phyloP scores from a whole-genome alignment of 1,140 invertebrate species.

The Lineus longissimus region DNA sequence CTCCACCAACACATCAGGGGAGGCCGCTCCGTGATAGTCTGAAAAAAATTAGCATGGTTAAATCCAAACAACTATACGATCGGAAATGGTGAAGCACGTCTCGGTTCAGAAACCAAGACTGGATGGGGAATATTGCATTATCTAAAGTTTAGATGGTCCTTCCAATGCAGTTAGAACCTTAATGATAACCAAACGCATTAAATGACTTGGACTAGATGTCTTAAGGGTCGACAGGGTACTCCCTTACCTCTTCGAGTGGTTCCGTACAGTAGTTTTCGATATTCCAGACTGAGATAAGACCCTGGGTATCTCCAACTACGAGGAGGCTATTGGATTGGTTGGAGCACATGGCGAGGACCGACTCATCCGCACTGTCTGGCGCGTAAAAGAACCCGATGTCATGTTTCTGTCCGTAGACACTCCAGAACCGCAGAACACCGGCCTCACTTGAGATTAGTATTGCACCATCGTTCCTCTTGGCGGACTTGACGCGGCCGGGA shows the following conservation, averaged over 20 bases:
- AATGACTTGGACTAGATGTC: no score
- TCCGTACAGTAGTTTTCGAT: constrained; percentile 41
- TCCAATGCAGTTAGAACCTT: no score
- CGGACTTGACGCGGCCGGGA: constrained; percentile 23
- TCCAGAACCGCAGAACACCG: constrained; percentile 47
- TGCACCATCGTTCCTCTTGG: constrained; percentile 37
- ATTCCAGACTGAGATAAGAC: constrained; percentile 44
- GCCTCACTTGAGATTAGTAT: constrained; percentile 49
- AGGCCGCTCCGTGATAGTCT: constrained; percentile 35
- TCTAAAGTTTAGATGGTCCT: no score
- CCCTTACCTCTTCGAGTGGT: constrained; percentile 32
- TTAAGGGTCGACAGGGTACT: no score
- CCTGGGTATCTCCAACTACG: constrained; percentile 49
- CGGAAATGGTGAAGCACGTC: no score
- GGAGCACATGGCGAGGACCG: constrained; percentile 44
- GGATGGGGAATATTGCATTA: no score
- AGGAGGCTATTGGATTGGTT: constrained; percentile 38
- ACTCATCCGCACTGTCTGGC: constrained; percentile 40
- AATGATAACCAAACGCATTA: no score
- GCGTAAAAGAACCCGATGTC: constrained; percentile 48
- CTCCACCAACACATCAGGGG: constrained; percentile 34
- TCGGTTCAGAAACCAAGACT: no score
- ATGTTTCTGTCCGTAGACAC: constrained; percentile 35
- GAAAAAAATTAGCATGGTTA: constrained; percentile 16
- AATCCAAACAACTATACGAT: no score